Percentiles rank a stretch among this genome's conserved stretches.
Conservation (phyloP, 2,113 vertebrate species). For the Myrmecobius fasciatus region DNA sequence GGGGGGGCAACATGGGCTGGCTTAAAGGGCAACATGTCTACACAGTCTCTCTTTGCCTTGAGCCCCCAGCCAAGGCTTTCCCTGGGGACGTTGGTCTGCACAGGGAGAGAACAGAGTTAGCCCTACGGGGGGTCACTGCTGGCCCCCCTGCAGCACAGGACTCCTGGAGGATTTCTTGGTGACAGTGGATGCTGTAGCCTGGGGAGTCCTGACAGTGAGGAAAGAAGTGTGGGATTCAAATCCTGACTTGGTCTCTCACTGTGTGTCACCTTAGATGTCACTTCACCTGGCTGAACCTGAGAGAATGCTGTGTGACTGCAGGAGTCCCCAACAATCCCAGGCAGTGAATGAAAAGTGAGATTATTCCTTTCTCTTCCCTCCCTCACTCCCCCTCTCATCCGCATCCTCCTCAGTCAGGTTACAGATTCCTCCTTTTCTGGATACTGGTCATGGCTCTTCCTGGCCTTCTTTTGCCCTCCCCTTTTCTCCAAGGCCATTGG, state of each 20-base stretch:
- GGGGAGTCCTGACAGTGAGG: too few relatives aligned
- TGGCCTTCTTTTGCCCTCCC: too few relatives aligned
- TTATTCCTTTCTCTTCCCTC: neutral
- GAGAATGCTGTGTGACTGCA: too few relatives aligned
- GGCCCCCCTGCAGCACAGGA: neutral
- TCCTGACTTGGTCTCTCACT: neutral
- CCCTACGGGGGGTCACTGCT: too few relatives aligned
- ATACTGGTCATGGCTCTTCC: too few relatives aligned
- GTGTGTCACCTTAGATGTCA: neutral
- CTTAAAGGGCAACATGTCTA: neutral
- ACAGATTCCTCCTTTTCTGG: neutral
- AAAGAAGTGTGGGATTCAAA: neutral
- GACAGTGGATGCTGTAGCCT: too few relatives aligned
- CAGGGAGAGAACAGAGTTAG: too few relatives aligned
- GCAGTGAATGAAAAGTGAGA: neutral
- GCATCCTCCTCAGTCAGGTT: neutral
- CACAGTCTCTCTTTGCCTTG: neutral
- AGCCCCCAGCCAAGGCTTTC: neutral
- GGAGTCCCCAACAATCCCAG: neutral
- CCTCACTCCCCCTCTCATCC: neutral
- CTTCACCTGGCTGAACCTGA: too few relatives aligned
- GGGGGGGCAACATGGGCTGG: too few relatives aligned
- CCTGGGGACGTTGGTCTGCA: neutral
- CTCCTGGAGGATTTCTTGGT: neutral
- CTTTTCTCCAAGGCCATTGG: too few relatives aligned